Evolutionary conservation across 2,888 invertebrate genomes (phyloP).

Genomic region (Tachina lurida): DNA sequence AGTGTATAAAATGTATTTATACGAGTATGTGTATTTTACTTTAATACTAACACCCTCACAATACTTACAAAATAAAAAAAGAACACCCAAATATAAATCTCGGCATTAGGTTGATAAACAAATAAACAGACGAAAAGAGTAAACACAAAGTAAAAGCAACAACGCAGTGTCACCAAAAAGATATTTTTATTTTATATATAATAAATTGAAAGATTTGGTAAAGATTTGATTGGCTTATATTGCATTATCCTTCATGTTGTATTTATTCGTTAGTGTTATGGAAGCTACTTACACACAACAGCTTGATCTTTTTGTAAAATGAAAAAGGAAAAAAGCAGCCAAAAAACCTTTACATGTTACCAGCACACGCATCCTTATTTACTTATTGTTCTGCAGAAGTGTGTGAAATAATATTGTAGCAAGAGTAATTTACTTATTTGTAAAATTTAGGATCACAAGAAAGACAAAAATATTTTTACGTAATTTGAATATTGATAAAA

Average conservation of each 20-base stretch:
- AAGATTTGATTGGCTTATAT: conserved; percentile 74
- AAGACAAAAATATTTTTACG: too few relatives aligned
- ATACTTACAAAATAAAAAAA: background rate
- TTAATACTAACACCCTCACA: conserved; percentile 16
- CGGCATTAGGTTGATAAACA: conserved; percentile 35
- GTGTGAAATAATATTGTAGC: background rate
- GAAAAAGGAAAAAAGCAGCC: background rate
- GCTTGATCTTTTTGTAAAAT: conserved; percentile 32
- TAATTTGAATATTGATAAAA: too few relatives aligned
- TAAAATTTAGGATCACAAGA: too few relatives aligned
- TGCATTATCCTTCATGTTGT: conserved; percentile 68
- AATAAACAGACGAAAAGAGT: conserved; percentile 5
- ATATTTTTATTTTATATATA: conserved; percentile 25
- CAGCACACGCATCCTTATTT: background rate
- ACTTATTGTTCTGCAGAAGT: background rate
- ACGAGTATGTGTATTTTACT: too few relatives aligned
- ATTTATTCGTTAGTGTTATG: conserved; percentile 52
- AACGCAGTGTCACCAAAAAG: conserved; percentile 1
- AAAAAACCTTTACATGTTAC: background rate
- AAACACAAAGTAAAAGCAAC: conserved; percentile 19
- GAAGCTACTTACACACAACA: conserved; percentile 51
- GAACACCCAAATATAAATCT: conserved; percentile 29
- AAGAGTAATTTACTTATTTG: background rate
- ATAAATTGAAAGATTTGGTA: conserved; percentile 75
- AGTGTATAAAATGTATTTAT: background rate